Evolutionary conservation across 2,888 invertebrate species (phyloP), one percentile per base, ranked within the genome.

Genomic region (Holacanthella duospinosa): DNA sequence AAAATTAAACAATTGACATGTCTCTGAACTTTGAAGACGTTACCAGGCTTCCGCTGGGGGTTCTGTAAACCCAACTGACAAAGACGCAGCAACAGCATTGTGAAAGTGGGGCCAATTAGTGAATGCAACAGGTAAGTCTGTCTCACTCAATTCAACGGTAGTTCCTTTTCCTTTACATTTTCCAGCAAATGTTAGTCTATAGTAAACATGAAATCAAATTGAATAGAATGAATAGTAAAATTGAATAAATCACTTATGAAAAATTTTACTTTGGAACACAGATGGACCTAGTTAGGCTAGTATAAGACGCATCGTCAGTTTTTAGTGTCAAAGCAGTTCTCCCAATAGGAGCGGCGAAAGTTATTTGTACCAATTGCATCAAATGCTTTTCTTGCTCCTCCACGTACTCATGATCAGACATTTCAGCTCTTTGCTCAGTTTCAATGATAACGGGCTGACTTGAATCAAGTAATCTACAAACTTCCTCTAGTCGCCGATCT

Each of bases 311-410:
- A 21, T 69, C 67, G 48, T 72, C 72, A 1, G 72, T 70, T n/a
- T 67, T 62, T 24, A 72, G 62, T 3, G 71, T 71, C 24, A 71
- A 71, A 0, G 71, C 72, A n/a, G 69, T 64, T 65, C 72, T 64
- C 4, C 72, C 72, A 29, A 70, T 69, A n/a, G 72, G 68, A 1
- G 71, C 71, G 9, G 72, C 66, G 59, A 72, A 71, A 24, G 70
- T 63, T 25, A 72, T 64, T 56, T 72, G 72, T n/a, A 72, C 65
- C 12, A 65, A 55, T 54, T 72, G 72, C 2, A 72, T 59, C 26
- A 72, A 62, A 56, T 66, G 61, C 26, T 71, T 72, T 62, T 72
- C 72, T 65, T 72, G 72, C 48, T 72, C 72, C 57, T 72, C 72
- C 0, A 72, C 70, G 59, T 66, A 71, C 48, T 72, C 72, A 62